These are phyloP conservation scores for Macrosiphum euphorbiae DNA, from an alignment of 2,888 invertebrate genomes.

Conservation along the genomic window DNA sequence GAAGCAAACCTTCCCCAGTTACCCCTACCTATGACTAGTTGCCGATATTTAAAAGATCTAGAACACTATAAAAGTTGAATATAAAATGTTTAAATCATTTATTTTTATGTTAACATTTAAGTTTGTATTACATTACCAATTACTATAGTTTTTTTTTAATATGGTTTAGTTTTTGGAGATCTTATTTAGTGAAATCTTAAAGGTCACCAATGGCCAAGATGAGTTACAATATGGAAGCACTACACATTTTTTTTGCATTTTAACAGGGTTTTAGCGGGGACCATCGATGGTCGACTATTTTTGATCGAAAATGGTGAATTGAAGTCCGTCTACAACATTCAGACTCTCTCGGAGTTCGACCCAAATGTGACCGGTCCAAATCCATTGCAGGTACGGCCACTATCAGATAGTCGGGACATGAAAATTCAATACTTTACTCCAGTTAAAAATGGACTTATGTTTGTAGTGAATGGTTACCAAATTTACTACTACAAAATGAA, in stretches of 20 bases:
- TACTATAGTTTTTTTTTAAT: no score
- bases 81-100: no score
- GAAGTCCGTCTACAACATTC: conserved; percentile 76
- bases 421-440: background rate
- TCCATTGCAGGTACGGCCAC: background rate
- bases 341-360: background rate
- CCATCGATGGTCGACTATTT: conserved; percentile 81
- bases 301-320: conserved; percentile 89
- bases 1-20: no score
- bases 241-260: background rate
- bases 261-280: conserved; percentile 81
- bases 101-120: no score
- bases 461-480: background rate
- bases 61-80: no score
- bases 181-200: no score
- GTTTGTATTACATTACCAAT: no score
- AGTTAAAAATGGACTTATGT: background rate
- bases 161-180: no score
- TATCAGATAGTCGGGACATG: no score
- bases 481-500: conserved; percentile 11
- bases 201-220: no score
- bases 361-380: background rate
- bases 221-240: background rate
- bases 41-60: no score
- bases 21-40: no score